phyloP scores from a whole-genome alignment of 2,797 vertebrate genomes.

The Pangasius krempfi region DNA sequence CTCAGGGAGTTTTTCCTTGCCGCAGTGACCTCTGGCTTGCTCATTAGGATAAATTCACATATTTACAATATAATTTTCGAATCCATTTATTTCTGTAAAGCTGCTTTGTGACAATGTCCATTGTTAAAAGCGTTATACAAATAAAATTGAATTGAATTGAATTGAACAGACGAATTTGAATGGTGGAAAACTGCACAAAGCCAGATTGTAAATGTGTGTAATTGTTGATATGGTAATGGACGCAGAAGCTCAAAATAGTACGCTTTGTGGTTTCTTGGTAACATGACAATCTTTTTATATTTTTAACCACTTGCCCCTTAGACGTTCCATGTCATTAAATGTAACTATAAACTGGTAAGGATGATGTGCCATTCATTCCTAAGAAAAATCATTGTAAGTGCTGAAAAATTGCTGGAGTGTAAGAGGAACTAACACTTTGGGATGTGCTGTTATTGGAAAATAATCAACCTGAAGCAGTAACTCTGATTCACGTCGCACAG shows the following conservation, averaged over 20 bases:
- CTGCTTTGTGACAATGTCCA: no score
- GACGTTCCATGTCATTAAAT: not conserved
- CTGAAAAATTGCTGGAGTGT: no score
- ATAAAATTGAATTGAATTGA: no score
- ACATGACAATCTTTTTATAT: no score
- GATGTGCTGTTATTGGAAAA: not conserved
- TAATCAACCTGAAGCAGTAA: not conserved
- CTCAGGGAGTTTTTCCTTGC: no score
- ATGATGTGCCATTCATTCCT: not conserved
- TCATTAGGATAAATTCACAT: no score
- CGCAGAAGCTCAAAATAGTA: not conserved
- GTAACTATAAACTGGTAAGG: not conserved
- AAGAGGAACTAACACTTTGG: not conserved
- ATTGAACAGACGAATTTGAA: not conserved
- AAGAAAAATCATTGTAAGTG: not conserved
- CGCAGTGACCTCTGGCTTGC: no score
- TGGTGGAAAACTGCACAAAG: not conserved
- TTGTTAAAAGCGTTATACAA: no score
- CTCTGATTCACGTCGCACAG: not conserved
- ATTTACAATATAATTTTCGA: no score
- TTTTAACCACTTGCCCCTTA: not conserved
- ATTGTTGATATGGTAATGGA: not conserved
- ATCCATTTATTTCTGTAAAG: no score
- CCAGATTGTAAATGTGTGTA: not conserved
- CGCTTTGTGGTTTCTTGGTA: no score